A percentile compares a stretch with the other conserved stretches of the same genome.
These are phyloP conservation scores for Hirtodrosophila confusa DNA, from an alignment of 2,888 invertebrate genomes.

Conservation along the genomic window DNA sequence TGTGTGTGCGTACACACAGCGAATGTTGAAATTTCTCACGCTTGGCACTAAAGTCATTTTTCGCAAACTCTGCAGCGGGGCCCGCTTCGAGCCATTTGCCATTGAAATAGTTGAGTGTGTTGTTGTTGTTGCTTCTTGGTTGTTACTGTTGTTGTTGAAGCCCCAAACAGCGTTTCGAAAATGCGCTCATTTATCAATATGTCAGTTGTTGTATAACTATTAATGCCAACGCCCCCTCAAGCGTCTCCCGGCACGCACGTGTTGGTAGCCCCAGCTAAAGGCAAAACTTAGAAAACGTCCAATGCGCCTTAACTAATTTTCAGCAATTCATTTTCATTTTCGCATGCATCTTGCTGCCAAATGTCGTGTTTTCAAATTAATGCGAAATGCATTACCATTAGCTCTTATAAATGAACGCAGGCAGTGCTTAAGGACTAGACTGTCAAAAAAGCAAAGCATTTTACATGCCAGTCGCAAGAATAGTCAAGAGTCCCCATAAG, in stretches of 20 bases:
- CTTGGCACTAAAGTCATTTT: constrained; percentile 73
- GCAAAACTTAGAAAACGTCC: constrained; percentile 68
- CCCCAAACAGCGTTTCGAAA: constrained; percentile 56
- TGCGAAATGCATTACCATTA: constrained; percentile 72
- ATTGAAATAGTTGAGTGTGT: constrained; percentile 66
- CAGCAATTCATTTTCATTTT: constrained; percentile 73
- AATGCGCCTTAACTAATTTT: constrained; percentile 76
- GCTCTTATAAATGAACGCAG: constrained; percentile 49
- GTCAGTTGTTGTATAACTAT: constrained; percentile 82
- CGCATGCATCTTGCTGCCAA: constrained; percentile 56
- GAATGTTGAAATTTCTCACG: constrained; percentile 68
- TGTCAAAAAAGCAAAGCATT: constrained; percentile 13
- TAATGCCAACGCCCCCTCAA: constrained; percentile 54
- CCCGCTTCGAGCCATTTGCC: constrained; percentile 59
- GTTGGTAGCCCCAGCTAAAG: constrained; percentile 40
- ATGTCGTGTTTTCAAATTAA: constrained; percentile 59
- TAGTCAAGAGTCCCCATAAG: constrained; percentile 43
- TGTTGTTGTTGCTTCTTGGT: constrained; percentile 20
- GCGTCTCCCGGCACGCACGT: constrained; percentile 31
- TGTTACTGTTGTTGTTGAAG: constrained; percentile 9
- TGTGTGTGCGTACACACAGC: constrained; percentile 12
- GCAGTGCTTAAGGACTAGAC: constrained; percentile 32
- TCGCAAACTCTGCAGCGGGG: constrained; percentile 44
- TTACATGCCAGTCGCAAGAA: constrained; percentile 19
- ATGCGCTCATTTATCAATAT: constrained; percentile 81